These are phyloP conservation scores for Stenolophus ochropezus DNA, from an alignment of 2,888 invertebrate genomes.

Conservation along the genomic window DNA sequence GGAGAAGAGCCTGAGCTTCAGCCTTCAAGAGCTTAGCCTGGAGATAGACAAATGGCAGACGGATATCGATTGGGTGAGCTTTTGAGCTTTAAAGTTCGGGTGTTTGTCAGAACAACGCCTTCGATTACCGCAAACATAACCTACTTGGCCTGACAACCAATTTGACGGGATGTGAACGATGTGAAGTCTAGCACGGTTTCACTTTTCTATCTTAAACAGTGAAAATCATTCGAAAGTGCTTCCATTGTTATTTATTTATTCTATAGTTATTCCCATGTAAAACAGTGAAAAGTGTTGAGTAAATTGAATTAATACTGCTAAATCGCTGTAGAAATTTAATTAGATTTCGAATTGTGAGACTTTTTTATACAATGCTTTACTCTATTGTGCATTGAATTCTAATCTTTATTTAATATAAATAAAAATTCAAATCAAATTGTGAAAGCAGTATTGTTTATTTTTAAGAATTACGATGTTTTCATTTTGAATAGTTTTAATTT, in stretches of 20 bases:
- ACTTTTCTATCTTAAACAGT: slow-evolving; percentile 16
- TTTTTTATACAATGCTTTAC: neutral
- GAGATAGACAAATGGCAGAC: slow-evolving; percentile 68
- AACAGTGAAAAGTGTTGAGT: neutral
- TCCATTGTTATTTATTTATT: slow-evolving; percentile 14
- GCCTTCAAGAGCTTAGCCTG: slow-evolving; percentile 67
- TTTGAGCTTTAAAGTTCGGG: slow-evolving; percentile 36
- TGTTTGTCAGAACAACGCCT: slow-evolving; percentile 41
- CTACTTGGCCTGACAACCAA: neutral
- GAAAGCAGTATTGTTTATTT: neutral
- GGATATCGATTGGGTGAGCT: slow-evolving; percentile 62
- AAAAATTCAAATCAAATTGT: neutral
- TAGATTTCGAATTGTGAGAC: neutral
- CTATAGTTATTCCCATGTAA: slow-evolving; percentile 1
- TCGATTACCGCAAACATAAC: slow-evolving; percentile 28
- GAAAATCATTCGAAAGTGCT: slow-evolving; percentile 17
- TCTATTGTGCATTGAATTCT: neutral
- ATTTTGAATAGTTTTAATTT: too few relatives aligned
- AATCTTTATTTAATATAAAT: neutral
- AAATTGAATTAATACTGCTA: neutral
- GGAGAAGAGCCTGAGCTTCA: slow-evolving; percentile 68
- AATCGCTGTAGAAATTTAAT: slow-evolving; percentile 7
- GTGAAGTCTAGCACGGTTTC: slow-evolving; percentile 1
- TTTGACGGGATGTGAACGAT: neutral
- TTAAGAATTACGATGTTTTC: too few relatives aligned